phyloP scores from a whole-genome alignment of 2,797 vertebrate genomes.

The Dermochelys coriacea region DNA sequence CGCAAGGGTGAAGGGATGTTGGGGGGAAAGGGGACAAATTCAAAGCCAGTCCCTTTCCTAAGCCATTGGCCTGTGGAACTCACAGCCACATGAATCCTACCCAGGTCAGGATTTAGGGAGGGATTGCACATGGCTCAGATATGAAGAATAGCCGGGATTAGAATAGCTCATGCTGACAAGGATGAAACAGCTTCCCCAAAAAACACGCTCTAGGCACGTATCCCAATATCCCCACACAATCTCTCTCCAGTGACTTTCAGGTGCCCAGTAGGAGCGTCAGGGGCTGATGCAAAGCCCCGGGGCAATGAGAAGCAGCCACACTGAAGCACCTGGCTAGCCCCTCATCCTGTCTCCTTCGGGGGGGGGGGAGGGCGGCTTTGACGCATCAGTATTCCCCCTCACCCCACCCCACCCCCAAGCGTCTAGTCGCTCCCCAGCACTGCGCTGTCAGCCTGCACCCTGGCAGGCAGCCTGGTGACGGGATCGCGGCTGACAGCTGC shows the following conservation, averaged over 20 bases:
- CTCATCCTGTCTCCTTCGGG: no score
- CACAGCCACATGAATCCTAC: not conserved
- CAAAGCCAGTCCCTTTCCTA: not conserved
- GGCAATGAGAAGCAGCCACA: not conserved
- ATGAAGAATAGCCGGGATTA: not conserved
- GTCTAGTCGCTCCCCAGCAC: not conserved
- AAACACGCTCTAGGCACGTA: no score
- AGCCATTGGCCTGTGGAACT: no score
- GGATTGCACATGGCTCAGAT: not conserved
- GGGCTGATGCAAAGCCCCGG: not conserved
- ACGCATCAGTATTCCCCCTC: no score
- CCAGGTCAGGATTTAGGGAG: no score
- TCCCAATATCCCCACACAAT: no score
- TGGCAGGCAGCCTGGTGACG: not conserved
- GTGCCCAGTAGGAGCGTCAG: rapidly evolving
- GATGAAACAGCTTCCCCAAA: no score
- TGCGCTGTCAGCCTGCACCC: not conserved
- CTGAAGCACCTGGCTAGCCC: no score
- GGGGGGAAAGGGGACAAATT: not conserved
- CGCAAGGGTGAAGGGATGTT: not conserved
- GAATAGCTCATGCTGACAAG: not conserved
- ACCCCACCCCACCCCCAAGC: not conserved
- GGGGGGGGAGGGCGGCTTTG: not conserved
- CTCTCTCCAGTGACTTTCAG: not conserved
- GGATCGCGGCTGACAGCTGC: not conserved